Percentiles rank a stretch among this genome's conserved stretches.
phyloP scores from a whole-genome alignment of 1,140 invertebrate species.

The Listronotus oregonensis region DNA sequence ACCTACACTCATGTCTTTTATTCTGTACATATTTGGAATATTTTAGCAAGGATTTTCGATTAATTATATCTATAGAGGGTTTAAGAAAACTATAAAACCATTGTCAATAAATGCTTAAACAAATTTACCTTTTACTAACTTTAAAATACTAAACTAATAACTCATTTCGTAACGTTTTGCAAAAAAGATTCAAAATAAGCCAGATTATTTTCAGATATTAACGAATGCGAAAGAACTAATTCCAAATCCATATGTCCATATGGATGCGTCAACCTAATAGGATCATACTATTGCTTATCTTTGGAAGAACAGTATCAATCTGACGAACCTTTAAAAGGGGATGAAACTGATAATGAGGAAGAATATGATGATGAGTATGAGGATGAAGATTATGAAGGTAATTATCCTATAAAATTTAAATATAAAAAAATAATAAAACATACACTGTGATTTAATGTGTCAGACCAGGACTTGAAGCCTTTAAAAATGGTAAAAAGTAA shows the following conservation, averaged over 20 bases:
- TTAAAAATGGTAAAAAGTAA: too few relatives aligned
- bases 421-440: too few relatives aligned
- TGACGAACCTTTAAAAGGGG: constrained; percentile 26
- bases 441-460: too few relatives aligned
- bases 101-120: not conserved
- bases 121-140: not conserved
- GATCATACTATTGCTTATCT: constrained; percentile 35
- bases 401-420: too few relatives aligned
- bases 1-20: too few relatives aligned
- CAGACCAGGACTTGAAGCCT: too few relatives aligned
- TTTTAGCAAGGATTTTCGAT: too few relatives aligned
- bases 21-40: too few relatives aligned
- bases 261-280: constrained; percentile 30
- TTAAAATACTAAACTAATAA: not conserved
- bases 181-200: not conserved
- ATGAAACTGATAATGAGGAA: constrained; percentile 19
- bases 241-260: constrained; percentile 13
- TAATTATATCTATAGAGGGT: too few relatives aligned
- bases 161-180: not conserved
- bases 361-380: constrained; percentile 38
- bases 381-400: constrained; percentile 40
- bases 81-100: too few relatives aligned
- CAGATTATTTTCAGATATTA: constrained; percentile 38
- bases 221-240: constrained; percentile 37
- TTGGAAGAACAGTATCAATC: constrained; percentile 16